Evolutionary conservation across 2,888 invertebrate genomes (phyloP), one percentile per base, ranked within the genome.

Genomic region (Chloroclysta siterata): DNA sequence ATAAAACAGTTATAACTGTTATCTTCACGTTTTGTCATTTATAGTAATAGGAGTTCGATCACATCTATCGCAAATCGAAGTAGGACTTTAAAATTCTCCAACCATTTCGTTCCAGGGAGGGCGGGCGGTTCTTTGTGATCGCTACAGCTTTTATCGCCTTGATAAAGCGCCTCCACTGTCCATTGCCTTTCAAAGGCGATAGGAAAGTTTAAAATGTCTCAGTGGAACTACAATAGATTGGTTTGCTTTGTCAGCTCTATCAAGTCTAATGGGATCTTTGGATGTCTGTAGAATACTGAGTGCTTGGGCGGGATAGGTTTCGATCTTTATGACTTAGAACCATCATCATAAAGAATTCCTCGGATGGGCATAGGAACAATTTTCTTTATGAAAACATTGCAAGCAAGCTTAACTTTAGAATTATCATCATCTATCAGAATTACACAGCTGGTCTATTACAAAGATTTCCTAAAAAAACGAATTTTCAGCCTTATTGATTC

Each of bases 151-250:
- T 72, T 84, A 87, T 85, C 85, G 83, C 63, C 66, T 74, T 89
- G 87, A 87, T 86, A 88, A 85, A 89, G 74, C 80, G 72, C 81
- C 73, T 70, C 76, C 74, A 82, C 83, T 88, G 88, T 89, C 89
- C 89, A 79, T 80, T 81, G 77, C 82, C 74, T 82, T 84, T 83
- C 73, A 84, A 87, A 81, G 78, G 85, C 77, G 85, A 83, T 83
- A 69, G 77, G 71, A 71, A 76, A 85, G 74, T 89, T 88, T 88
- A 88, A 88, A 89, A 82, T 79, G 83, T 85, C 82, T 82, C 79
- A 66, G 71, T 70, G 72, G 76, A 74, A 69, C 69, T 72, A 79
- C 77, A 83, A 84, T 78, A 70, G 65, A 72, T 70, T 68, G 66
- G 62, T 57, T 72, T 68, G 66, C 68, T 69, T 72, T 72, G 70